Evolutionary conservation across 1,140 invertebrate species (phyloP).

Genomic region (Drosophila miranda): DNA sequence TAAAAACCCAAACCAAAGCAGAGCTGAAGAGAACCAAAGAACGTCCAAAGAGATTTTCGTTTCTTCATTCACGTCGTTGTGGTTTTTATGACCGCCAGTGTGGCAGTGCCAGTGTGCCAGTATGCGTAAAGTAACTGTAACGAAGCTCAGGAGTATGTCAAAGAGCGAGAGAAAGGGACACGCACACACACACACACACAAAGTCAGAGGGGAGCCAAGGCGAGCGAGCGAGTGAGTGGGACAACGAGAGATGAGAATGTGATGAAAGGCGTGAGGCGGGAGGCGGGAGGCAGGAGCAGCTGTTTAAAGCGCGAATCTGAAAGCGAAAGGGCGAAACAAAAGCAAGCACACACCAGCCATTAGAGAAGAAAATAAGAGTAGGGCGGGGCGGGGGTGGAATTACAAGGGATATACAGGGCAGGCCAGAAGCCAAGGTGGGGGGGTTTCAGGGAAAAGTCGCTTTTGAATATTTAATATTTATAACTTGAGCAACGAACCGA

Average conservation of each 20-base stretch:
- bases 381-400: conserved; percentile 24
- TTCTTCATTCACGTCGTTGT: conserved; percentile 41
- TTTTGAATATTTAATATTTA: conserved; percentile 80
- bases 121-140: conserved; percentile 75
- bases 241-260: neutral
- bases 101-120: conserved; percentile 29
- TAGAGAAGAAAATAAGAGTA: conserved; percentile 8
- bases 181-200: neutral
- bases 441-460: conserved; percentile 45
- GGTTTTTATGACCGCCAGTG: conserved; percentile 66
- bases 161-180: conserved; percentile 13
- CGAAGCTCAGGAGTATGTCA: conserved; percentile 49
- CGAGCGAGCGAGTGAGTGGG: neutral
- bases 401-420: conserved; percentile 6
- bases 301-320: conserved; percentile 69
- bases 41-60: conserved; percentile 41
- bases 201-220: conserved; percentile 8
- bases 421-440: conserved; percentile 18
- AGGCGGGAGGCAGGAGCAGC: conserved; percentile 46
- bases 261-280: neutral
- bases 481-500: conserved; percentile 78
- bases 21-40: conserved; percentile 12
- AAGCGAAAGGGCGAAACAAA: conserved; percentile 69
- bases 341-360: conserved; percentile 37
- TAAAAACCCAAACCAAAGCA: too few relatives aligned